Evolutionary conservation across 2,797 vertebrate genomes (phyloP), one percentile per base, ranked within the genome.

Genomic region (Rhinoraja longicauda): DNA sequence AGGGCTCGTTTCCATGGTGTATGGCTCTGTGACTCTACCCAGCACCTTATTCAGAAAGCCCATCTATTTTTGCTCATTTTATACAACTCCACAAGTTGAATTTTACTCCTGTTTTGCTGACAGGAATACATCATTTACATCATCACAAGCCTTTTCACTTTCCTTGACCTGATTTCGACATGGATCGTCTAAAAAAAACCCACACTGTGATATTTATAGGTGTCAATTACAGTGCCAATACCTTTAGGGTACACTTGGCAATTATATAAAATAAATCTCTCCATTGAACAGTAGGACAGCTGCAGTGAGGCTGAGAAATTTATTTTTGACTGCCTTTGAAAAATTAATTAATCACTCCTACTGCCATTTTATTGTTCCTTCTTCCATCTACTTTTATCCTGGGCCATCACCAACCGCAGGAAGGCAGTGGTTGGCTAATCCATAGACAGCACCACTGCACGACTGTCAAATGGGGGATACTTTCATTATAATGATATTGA

Each of bases 111-210:
- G 21, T 81, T 53, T 45, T 81, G 5, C 39, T 53, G 19, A 53
- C 79, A 57, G 79, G 45, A 57, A 21, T 81, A 81, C 21, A 81
- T 81, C 39, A 81, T 26, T 53, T 26, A 24, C 77, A 79, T 21
- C 19, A 77, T n/a, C n/a, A 64, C 13, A 15, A 62, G 5, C 13
- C 15, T 21, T 88, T 62, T 88, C 84, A 88, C n/a, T 88, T 5
- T 67, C 84, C 84, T 88, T 88, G 84, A 88, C 84, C 84, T 67
- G 62, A 88, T 88, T 88, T 88, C n/a, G 17, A 88, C n/a, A 67
- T 88, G 59, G n/a, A 67, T 36, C n/a, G 62, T 67, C 84, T 88
- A 88, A 88, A 88, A 88, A 82, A 88, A 88, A 36, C 4, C 19
- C 10, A 24, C 70, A 72, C 24, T 1, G n/a, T 88, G n/a, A 32